Percentiles rank a stretch among this genome's conserved stretches.
Evolutionary conservation across 2,113 vertebrate genomes (phyloP).

Genomic region (Peromyscus leucopus): DNA sequence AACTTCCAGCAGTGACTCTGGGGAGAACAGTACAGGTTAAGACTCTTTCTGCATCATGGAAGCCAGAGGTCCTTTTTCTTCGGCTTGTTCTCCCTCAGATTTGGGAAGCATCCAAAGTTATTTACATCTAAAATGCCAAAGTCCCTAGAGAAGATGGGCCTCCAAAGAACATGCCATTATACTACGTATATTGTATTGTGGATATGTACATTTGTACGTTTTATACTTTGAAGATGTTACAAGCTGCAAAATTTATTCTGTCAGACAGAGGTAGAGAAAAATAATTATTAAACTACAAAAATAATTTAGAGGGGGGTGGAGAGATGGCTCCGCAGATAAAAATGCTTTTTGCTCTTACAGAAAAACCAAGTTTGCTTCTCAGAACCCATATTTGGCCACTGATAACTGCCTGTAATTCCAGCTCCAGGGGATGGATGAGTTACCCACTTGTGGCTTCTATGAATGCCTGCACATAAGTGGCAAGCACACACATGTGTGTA

Average conservation of each 20-base stretch:
- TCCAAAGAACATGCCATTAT: not conserved
- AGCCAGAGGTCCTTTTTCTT: not conserved
- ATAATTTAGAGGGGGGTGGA: not conserved
- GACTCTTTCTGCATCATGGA: not conserved
- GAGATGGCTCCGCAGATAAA: not conserved
- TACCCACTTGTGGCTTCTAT: not conserved
- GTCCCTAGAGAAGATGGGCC: not conserved
- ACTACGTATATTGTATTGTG: not conserved
- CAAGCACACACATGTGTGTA: not conserved
- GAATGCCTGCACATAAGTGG: not conserved
- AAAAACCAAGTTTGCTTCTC: not conserved
- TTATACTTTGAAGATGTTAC: not conserved
- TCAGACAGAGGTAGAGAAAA: not conserved
- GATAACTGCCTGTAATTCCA: not conserved
- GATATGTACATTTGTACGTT: not conserved
- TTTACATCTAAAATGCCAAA: conserved; percentile 20
- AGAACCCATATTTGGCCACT: not conserved
- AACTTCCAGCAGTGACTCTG: not conserved
- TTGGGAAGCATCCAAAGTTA: not conserved
- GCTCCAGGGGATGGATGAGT: not conserved
- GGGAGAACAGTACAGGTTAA: not conserved
- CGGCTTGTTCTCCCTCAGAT: not conserved
- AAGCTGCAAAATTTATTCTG: not conserved
- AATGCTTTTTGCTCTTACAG: not conserved
- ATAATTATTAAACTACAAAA: not conserved